Evolutionary conservation across 2,797 vertebrate species (phyloP), one percentile per base, ranked within the genome.

Genomic region (Phalloptychus januarius): DNA sequence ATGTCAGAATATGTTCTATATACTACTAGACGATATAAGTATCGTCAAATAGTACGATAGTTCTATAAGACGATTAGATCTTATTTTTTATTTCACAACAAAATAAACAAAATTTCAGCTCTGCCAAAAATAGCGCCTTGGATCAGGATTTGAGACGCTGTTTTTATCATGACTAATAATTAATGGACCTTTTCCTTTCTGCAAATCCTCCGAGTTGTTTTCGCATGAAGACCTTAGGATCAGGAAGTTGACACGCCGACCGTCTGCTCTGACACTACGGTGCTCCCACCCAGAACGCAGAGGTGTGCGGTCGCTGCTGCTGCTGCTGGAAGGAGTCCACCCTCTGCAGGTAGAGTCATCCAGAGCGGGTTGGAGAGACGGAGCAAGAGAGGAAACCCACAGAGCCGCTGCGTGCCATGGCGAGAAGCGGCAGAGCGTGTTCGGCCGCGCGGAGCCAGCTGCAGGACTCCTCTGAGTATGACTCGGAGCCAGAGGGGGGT

Each of bases 391-490:
- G 61, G 79, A 87, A 86, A 85, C 85, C 86, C 83, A 85, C 74
- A 31, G 20, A 74, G 42, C 72, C 16, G 44, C 45, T 3, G 70
- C 61, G 8, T 48, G 72, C 23, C 56, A 92, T 93, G 89, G 90
- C 84, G 76, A 86, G 86, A 73, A 87, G 74, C 74, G 88, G 81
- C 6, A 83, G 58, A 40, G 87, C 74, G 4, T 81, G 83, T 38
- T 2, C 92, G 5, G 79, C 88, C 15, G 87, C 86, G 25, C 81
- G 76, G 48, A 80, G 48, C 61, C 90, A 75, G 44, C 83, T 94
- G 52, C 94, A 83, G 12, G 93, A 94, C 78, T 96, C 95, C 25
- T 96, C 96, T 0, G 97, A 97, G 81, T 96, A 96, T 0, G 97
- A 98, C 83, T 96, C 96, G 0, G 97, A 97, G 77, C 93, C 92